These are phyloP conservation scores for Dryobota labecula DNA, from an alignment of 2,888 invertebrate species.

Conservation along the genomic window DNA sequence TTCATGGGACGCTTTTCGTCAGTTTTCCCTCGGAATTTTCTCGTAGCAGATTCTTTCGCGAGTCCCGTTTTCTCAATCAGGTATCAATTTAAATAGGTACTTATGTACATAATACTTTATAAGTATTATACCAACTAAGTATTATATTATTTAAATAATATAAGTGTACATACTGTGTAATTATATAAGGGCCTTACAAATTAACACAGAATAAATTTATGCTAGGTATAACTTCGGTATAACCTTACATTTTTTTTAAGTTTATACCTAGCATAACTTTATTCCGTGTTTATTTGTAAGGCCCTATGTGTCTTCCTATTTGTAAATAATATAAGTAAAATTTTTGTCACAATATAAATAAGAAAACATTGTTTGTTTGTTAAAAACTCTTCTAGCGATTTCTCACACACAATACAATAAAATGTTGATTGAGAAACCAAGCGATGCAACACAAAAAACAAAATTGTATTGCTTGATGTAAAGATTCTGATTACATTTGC, in stretches of 20 bases:
- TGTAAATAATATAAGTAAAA: background rate
- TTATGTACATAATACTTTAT: background rate
- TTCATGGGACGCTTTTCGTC: too few species aligned
- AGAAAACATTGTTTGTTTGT: constrained; percentile 4
- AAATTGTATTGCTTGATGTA: constrained; percentile 42
- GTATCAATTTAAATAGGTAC: background rate
- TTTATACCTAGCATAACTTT: too few species aligned
- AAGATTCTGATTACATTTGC: constrained; percentile 36
- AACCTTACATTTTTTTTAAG: too few species aligned
- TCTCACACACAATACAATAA: constrained; percentile 38
- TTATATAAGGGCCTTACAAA: too few species aligned
- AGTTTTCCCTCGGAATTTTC: background rate
- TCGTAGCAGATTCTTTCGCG: background rate
- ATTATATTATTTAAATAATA: background rate
- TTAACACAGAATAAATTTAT: too few species aligned
- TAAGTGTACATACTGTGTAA: too few species aligned
- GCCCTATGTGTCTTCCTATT: too few species aligned
- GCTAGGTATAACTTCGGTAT: too few species aligned
- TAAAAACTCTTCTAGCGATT: constrained; percentile 16
- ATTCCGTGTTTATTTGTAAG: too few species aligned
- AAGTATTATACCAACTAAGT: too few species aligned
- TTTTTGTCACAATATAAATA: background rate
- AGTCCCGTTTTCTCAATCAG: background rate
- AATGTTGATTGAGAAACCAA: constrained; percentile 46
- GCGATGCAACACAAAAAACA: constrained; percentile 28